Percentiles rank a stretch among this genome's conserved stretches.
phyloP scores from a whole-genome alignment of 2,797 vertebrate species.

The Diceros bicornis region DNA sequence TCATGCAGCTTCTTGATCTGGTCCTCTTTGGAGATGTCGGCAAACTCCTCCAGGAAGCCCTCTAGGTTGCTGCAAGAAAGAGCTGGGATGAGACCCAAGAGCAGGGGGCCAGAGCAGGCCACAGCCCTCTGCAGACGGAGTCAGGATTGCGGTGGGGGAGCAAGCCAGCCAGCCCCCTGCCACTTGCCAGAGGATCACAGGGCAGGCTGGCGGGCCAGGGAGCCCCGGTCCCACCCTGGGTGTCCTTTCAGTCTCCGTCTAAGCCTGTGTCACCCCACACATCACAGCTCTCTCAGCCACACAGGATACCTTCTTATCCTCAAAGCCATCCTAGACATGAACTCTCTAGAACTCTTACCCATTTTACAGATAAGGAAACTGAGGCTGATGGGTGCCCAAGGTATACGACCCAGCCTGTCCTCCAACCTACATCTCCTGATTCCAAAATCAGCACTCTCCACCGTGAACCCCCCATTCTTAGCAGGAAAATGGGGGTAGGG shows the following conservation, averaged over 20 bases:
- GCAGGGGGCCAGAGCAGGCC: background rate
- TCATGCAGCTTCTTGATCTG: constrained; percentile 99
- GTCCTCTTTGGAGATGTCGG: constrained; percentile 99
- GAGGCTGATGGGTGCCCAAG: background rate
- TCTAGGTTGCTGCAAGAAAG: constrained; percentile 95
- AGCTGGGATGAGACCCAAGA: background rate
- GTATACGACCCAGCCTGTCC: background rate
- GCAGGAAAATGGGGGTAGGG: background rate
- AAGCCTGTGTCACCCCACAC: background rate
- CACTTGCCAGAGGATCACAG: background rate
- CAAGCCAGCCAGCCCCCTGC: background rate
- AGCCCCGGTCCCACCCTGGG: background rate
- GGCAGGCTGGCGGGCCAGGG: background rate
- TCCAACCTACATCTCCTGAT: background rate
- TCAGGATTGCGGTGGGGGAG: background rate
- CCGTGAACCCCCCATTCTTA: background rate
- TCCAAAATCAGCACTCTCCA: background rate
- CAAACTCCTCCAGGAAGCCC: constrained; percentile 99
- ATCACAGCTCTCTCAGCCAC: background rate
- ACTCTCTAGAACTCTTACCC: background rate
- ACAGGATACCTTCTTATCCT: background rate
- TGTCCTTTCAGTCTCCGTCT: background rate
- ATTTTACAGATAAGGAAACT: background rate
- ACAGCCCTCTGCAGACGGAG: background rate
- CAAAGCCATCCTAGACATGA: accelerated